These are phyloP conservation scores for Aphrophora alni DNA, from an alignment of 2,888 invertebrate genomes.

Conservation along the genomic window DNA sequence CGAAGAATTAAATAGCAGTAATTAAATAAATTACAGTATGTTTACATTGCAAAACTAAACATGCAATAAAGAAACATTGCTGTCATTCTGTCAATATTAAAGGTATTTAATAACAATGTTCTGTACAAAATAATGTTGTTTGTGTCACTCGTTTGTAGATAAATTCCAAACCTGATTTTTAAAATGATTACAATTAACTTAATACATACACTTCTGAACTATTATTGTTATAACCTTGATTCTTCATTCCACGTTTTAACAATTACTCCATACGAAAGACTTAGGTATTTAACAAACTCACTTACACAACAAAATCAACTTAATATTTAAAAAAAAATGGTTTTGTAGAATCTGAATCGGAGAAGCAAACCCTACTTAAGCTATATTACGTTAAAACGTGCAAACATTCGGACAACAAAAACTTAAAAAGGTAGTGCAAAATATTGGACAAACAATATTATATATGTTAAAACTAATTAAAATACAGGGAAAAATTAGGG, in stretches of 20 bases:
- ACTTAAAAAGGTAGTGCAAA: background rate
- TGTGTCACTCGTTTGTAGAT: too few species aligned
- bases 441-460: background rate
- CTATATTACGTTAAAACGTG: constrained; percentile 4
- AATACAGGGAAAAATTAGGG: background rate
- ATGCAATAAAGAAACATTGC: too few species aligned
- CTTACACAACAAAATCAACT: constrained; percentile 2
- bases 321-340: background rate
- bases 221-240: background rate
- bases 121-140: too few species aligned
- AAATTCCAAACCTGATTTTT: too few species aligned
- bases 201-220: background rate
- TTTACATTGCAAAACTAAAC: too few species aligned
- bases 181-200: too few species aligned
- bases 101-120: too few species aligned
- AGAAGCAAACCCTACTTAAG: constrained; percentile 2
- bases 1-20: too few species aligned
- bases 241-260: background rate
- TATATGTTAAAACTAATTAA: background rate
- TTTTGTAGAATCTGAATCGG: background rate
- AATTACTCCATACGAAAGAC: background rate
- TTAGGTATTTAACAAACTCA: constrained; percentile 9
- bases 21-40: too few species aligned
- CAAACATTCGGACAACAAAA: background rate
- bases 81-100: too few species aligned